Conservation (phyloP, 2,113 vertebrate species). For the Danio rerio region GRCz12tu NC_133183.1:21884501-21885000, state of each 20-base stretch:
- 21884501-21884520: constrained; percentile 60
- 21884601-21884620: neutral
- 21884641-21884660: neutral
- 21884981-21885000: neutral
- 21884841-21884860: too few relatives aligned
- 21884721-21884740: neutral
- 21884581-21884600: neutral
- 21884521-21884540: constrained; percentile 45
- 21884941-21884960: too few relatives aligned
- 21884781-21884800: too few relatives aligned
- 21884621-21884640: neutral
- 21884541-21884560: neutral
- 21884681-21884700: neutral
- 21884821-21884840: too few relatives aligned
- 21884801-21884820: too few relatives aligned
- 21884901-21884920: too few relatives aligned
- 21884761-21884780: too few relatives aligned
- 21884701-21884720: neutral
- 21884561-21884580: constrained; percentile 17
- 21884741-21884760: neutral
- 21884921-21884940: too few relatives aligned
- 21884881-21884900: too few relatives aligned
- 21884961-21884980: neutral
- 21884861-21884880: too few relatives aligned
- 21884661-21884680: neutral